Conservation (phyloP, 2,113 vertebrate genomes). For the Cichladusa arquata region DNA sequence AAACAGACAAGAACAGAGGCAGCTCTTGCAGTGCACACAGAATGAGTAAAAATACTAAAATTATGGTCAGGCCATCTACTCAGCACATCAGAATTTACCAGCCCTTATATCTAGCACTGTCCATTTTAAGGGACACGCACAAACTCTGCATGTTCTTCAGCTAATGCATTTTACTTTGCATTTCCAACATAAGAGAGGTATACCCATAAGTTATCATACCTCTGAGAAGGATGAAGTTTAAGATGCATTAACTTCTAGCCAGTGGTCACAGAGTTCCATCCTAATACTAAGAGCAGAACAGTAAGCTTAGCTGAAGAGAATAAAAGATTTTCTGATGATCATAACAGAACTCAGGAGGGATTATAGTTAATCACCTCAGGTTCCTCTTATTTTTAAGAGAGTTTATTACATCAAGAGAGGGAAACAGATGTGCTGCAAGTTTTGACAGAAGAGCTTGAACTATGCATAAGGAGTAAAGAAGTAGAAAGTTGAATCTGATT, state of each 20-base stretch:
- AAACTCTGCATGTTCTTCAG: neutral
- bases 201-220: neutral
- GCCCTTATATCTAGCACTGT: neutral
- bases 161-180: neutral
- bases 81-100: neutral
- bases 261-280: neutral
- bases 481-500: neutral
- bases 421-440: neutral
- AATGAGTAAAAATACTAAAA: neutral
- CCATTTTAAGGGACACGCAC: neutral
- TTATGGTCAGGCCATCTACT: neutral
- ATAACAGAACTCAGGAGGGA: neutral
- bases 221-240: neutral
- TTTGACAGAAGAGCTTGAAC: neutral
- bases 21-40: neutral
- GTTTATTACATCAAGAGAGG: neutral
- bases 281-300: neutral
- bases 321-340: neutral
- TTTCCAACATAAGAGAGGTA: neutral
- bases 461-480: neutral
- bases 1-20: neutral
- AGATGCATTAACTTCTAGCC: neutral
- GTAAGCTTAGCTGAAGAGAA: neutral
- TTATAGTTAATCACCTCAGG: neutral
- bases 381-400: neutral